Percentiles rank a stretch among this genome's conserved stretches.
Evolutionary conservation across 64 coral and sea anemone species (phyloP).

Genomic region (Actinia tenebrosa): DNA sequence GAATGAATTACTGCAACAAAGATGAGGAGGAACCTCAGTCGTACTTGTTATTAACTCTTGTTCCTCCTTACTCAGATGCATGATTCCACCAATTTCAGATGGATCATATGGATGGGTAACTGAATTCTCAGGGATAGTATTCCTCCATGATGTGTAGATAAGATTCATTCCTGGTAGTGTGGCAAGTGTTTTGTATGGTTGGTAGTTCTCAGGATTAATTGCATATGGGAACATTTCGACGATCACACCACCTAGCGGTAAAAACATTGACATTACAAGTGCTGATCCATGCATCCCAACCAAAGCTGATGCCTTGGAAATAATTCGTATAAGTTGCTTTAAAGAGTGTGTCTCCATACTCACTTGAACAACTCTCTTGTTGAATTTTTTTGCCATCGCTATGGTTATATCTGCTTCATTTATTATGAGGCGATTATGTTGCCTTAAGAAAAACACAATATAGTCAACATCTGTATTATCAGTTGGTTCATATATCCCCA

Average conservation of each 20-base stretch:
- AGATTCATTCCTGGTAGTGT: constrained; percentile 57
- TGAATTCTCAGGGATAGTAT: constrained; percentile 72
- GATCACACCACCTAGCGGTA: constrained; percentile 53
- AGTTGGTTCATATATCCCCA: constrained; percentile 30
- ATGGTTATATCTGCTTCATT: constrained; percentile 81
- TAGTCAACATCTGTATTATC: constrained; percentile 15
- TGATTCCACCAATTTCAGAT: constrained; percentile 77
- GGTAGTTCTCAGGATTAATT: constrained; percentile 73
- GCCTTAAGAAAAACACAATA: constrained; percentile 74
- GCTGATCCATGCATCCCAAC: constrained; percentile 98
- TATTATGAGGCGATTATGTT: constrained; percentile 73
- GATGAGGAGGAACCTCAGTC: constrained; percentile 62
- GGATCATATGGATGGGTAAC: constrained; percentile 68
- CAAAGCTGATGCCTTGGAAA: constrained; percentile 65
- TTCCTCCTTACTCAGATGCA: constrained; percentile 60
- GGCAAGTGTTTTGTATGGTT: constrained; percentile 82
- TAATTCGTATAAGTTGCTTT: constrained; percentile 54
- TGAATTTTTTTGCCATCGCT: constrained; percentile 61
- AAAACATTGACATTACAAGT: constrained; percentile 81
- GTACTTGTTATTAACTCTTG: constrained; percentile 52
- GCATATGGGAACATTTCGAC: constrained; percentile 92
- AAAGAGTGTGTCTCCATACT: constrained; percentile 87
- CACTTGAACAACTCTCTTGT: constrained; percentile 61
- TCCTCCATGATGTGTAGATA: constrained; percentile 66
- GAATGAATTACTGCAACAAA: constrained; percentile 81